Percentiles rank a stretch among this genome's conserved stretches.
phyloP scores from a whole-genome alignment of 2,797 vertebrate species.

The Tapera naevia region DNA sequence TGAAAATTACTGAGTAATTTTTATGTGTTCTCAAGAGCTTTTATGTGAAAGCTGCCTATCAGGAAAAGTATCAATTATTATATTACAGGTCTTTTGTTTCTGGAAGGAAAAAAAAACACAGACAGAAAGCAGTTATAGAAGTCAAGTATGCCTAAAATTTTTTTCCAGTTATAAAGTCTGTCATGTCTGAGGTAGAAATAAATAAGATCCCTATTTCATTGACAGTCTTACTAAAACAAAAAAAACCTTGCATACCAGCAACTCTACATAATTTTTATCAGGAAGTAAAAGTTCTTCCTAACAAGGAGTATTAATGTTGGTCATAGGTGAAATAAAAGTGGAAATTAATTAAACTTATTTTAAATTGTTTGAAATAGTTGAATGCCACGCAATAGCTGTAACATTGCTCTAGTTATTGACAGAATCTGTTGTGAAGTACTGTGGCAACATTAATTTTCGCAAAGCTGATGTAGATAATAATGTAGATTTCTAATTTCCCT shows the following conservation, averaged over 20 bases:
- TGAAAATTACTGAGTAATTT: neutral
- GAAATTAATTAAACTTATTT: neutral
- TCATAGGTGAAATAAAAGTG: neutral
- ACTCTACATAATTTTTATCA: neutral
- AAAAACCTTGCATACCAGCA: neutral
- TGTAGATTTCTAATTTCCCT: constrained; percentile 18
- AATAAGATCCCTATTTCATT: neutral
- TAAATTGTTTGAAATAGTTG: neutral
- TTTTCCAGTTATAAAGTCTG: neutral
- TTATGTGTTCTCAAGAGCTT: neutral
- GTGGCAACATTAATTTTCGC: neutral
- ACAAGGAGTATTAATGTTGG: neutral
- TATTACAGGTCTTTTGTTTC: neutral
- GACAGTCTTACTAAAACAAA: neutral
- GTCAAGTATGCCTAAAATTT: neutral
- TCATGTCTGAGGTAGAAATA: neutral
- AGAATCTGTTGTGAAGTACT: neutral
- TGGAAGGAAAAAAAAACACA: neutral
- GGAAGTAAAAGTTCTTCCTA: neutral
- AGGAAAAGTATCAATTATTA: neutral
- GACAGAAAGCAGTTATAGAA: neutral
- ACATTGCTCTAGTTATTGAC: neutral
- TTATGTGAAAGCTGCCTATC: neutral
- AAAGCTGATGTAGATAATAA: neutral
- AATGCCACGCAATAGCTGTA: neutral